These are phyloP conservation scores for Drosophila burlai DNA, from an alignment of 1,140 invertebrate species.

Conservation along the genomic window DNA sequence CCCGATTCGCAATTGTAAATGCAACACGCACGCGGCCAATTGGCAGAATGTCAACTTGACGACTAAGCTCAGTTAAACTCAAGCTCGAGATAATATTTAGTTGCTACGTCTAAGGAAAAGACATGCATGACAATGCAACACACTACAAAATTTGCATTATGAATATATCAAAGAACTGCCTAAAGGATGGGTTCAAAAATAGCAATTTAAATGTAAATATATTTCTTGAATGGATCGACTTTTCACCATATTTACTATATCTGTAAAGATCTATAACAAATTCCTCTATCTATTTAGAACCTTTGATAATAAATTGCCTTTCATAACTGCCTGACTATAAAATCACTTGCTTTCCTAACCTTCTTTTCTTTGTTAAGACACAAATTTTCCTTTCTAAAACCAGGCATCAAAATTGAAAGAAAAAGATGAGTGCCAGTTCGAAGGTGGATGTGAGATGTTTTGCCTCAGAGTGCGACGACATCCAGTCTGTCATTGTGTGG, in stretches of 20 bases:
- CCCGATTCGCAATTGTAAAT: constrained; percentile 61
- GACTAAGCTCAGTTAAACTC: constrained; percentile 18
- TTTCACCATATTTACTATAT: neutral
- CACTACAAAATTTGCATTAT: neutral
- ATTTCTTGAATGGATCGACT: neutral
- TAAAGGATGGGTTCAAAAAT: neutral
- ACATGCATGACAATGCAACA: neutral
- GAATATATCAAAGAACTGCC: neutral
- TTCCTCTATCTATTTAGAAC: neutral
- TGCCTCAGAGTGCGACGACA: constrained; percentile 13
- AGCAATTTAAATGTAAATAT: neutral
- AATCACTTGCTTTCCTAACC: neutral
- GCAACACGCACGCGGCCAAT: constrained; percentile 67
- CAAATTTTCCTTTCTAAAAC: neutral
- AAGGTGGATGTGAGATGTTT: neutral
- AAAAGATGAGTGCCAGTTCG: neutral
- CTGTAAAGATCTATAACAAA: neutral
- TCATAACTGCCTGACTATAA: no score
- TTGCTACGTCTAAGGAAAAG: constrained; percentile 20
- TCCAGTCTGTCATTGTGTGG: constrained; percentile 48
- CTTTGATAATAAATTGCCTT: neutral
- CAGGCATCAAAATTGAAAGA: neutral
- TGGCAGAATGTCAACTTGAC: constrained; percentile 68
- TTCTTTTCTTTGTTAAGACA: no score
- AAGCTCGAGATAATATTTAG: constrained; percentile 45